phyloP scores from a whole-genome alignment of 2,888 invertebrate species.

The Amaurobius ferox region DNA sequence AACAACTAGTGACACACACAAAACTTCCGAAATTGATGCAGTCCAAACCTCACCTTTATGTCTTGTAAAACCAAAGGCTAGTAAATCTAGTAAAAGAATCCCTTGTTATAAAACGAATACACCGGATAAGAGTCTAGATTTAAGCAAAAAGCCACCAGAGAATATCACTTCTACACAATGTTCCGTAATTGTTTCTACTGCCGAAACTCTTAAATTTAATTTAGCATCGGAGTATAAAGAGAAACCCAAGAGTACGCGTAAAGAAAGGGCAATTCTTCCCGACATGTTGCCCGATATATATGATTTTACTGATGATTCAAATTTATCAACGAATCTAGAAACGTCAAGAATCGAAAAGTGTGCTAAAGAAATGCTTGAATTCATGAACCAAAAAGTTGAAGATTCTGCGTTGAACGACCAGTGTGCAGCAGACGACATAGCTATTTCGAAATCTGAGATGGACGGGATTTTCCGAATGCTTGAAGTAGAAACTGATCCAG shows the following conservation, averaged over 20 bases:
- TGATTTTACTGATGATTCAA: conserved; percentile 19
- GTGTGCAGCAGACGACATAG: not conserved
- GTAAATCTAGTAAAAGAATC: not conserved
- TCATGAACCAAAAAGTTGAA: conserved; percentile 43
- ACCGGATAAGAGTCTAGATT: not conserved
- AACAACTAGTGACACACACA: not conserved
- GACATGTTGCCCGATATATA: not conserved
- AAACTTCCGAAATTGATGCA: not conserved
- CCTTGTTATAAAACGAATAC: not conserved
- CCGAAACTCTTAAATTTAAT: conserved; percentile 1
- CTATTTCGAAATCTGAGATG: not conserved
- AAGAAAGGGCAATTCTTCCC: not conserved
- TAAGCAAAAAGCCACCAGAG: not conserved
- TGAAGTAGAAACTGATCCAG: not conserved
- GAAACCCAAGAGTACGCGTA: not conserved
- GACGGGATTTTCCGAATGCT: not conserved
- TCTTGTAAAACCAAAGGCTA: conserved; percentile 3
- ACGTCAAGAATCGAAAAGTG: conserved; percentile 33
- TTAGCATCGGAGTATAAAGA: not conserved
- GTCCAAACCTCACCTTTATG: conserved; percentile 5
- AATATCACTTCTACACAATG: not conserved
- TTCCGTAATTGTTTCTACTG: not conserved
- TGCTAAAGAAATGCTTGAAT: conserved; percentile 45
- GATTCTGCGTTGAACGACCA: not conserved
- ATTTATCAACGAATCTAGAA: conserved; percentile 1